Base-by-base conservation (phyloP, 2,113 vertebrate genomes). In the Leptobrachium leishanense region DNA sequence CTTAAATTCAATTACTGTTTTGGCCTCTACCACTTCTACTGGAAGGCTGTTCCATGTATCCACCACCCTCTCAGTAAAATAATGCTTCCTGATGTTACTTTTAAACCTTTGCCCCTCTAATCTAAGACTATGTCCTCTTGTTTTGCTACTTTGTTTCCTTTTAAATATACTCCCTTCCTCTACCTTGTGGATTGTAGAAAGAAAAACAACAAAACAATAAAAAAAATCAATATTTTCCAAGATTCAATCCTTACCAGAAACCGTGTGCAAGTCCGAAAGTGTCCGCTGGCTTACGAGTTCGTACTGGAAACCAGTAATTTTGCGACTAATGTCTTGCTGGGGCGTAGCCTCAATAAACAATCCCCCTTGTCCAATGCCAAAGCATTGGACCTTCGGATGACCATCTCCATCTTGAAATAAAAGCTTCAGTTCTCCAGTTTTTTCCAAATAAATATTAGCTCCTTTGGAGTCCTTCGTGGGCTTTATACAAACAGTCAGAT, bases 371-470 rank as follows among this genome's bases (percentile, higher is more conserved):
- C 92, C 92, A 43, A 97, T 94, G 83, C 89, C 76, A 3, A 98
- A 97, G 90, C 97, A 99, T 80, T 93, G 94, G 44, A 95, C 94
- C 76, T 86, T 94, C 12, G 85, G 89, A 9, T 87, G 85, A 39
- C 88, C 91, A 31, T 94, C 93, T 66, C 91, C 88, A 0, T 99
- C 97, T 3, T 70, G 88, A 12, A 98, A 89, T 87, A 99, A 92
- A 72, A 99, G 85, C 57, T 92, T 94, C 84, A 99, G 92, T 86
- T 93, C 92, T 85, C 98, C 97, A 77, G 92, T 94, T 71, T 93
- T 95, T 90, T 98, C 96, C 94, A 99, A 93, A 94, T 98, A 99
- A 92, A 99, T 89, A 93, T 97, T 98, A 79, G 97, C 94, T 83
- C 97, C 98, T 2, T 92, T 92, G 67, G 96, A 98, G 85, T 94